Evolutionary conservation across 2,888 invertebrate species (phyloP).

Genomic region (Thecocarcelia acutangulata): DNA sequence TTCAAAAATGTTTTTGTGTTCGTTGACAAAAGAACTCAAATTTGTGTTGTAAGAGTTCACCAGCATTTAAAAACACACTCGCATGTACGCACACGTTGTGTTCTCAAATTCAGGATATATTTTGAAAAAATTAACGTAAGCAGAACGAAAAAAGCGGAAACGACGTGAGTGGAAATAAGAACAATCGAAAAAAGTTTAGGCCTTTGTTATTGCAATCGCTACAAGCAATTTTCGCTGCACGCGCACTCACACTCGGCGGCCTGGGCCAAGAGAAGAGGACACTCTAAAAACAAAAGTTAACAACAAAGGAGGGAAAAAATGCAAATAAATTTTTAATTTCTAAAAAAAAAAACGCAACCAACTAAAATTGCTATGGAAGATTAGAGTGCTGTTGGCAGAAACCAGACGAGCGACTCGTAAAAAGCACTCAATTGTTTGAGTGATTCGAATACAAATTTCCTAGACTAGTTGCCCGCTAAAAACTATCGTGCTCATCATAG

Average conservation of each 20-base stretch:
- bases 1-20: background rate
- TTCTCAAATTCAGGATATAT: no score
- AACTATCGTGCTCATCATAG: no score
- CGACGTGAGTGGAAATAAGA: constrained; percentile 1
- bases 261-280: background rate
- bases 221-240: constrained; percentile 16
- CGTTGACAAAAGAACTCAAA: background rate
- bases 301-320: no score
- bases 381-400: no score
- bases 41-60: constrained; percentile 24
- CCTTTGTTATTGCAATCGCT: constrained; percentile 25
- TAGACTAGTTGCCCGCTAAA: no score
- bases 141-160: background rate
- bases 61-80: background rate
- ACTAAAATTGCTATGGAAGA: no score
- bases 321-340: background rate
- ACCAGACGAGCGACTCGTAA: no score
- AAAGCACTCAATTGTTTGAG: no score
- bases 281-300: background rate
- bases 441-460: no score
- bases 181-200: constrained; percentile 51
- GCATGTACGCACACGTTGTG: background rate
- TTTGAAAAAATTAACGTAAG: constrained; percentile 4
- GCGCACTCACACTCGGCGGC: background rate
- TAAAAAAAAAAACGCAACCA: no score